Percentiles rank a stretch among this genome's conserved stretches.
Conservation (phyloP, 2,113 vertebrate genomes). For the Rynchops niger region DNA sequence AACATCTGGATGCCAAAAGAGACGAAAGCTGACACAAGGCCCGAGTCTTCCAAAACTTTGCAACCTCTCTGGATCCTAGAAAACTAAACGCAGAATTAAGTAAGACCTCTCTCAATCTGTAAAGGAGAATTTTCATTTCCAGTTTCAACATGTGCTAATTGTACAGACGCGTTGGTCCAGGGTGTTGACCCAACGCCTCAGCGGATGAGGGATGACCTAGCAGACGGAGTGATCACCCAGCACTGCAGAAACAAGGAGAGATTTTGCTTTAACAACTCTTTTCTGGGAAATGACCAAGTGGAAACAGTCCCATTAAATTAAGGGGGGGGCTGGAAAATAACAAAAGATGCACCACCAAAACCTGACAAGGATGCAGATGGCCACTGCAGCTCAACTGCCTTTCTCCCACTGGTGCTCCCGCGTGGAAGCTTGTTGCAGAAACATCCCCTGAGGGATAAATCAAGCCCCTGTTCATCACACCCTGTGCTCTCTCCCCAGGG, state of each 20-base stretch:
- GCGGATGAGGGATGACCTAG: background rate
- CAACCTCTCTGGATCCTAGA: background rate
- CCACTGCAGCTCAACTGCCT: background rate
- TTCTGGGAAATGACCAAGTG: background rate
- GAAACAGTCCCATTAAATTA: background rate
- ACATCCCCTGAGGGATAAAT: background rate
- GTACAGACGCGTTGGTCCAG: background rate
- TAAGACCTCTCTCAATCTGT: background rate
- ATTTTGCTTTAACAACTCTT: background rate
- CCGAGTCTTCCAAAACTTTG: background rate
- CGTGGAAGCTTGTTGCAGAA: background rate
- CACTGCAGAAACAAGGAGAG: background rate
- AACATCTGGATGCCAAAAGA: conserved; percentile 40
- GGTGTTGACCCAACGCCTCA: background rate
- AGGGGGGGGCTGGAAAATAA: background rate
- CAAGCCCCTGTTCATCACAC: background rate
- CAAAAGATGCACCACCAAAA: background rate
- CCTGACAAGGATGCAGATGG: background rate
- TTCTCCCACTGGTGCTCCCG: background rate
- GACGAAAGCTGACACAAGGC: background rate
- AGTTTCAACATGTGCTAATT: background rate
- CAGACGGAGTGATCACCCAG: background rate
- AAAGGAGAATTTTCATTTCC: background rate
- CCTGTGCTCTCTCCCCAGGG: background rate
- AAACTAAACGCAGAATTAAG: background rate